These are phyloP conservation scores for Pristionchus pacificus DNA, from an alignment of 1,140 invertebrate species.

Conservation along the genomic window DNA sequence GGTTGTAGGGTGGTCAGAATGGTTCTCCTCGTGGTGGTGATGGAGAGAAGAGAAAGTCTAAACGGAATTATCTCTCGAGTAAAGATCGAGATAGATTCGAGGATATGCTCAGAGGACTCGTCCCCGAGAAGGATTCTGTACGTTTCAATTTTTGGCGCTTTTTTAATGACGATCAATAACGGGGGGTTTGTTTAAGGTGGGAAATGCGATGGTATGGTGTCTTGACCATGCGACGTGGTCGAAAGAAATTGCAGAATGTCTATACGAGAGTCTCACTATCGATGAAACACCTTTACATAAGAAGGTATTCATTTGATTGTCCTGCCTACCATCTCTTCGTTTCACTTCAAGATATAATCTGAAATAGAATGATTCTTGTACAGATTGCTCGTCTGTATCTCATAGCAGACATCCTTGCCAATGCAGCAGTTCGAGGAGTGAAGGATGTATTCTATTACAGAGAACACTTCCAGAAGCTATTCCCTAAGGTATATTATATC, in stretches of 20 bases:
- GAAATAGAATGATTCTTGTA: background rate
- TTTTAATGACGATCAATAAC: constrained; percentile 7
- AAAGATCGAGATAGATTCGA: constrained; percentile 84
- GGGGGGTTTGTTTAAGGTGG: constrained; percentile 62
- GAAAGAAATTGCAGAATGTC: constrained; percentile 88
- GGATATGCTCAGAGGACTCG: constrained; percentile 80
- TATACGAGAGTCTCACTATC: constrained; percentile 77
- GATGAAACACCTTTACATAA: constrained; percentile 76
- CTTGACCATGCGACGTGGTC: constrained; percentile 95
- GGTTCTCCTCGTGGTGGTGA: background rate
- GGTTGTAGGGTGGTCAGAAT: no score
- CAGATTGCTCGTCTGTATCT: constrained; percentile 75
- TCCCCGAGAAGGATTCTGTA: constrained; percentile 73
- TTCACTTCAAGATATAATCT: constrained; percentile 20
- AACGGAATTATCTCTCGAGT: constrained; percentile 21
- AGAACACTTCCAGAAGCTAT: constrained; percentile 78
- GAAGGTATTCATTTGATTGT: constrained; percentile 64
- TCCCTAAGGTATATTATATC: constrained; percentile 64
- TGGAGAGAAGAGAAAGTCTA: background rate
- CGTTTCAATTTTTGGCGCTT: background rate
- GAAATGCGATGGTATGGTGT: constrained; percentile 95
- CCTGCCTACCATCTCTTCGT: constrained; percentile 14
- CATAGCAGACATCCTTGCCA: constrained; percentile 92
- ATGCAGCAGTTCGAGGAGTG: constrained; percentile 79
- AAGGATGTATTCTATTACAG: constrained; percentile 94